phyloP scores from a whole-genome alignment of 1,140 invertebrate genomes.

The Magallana angulata region DNA sequence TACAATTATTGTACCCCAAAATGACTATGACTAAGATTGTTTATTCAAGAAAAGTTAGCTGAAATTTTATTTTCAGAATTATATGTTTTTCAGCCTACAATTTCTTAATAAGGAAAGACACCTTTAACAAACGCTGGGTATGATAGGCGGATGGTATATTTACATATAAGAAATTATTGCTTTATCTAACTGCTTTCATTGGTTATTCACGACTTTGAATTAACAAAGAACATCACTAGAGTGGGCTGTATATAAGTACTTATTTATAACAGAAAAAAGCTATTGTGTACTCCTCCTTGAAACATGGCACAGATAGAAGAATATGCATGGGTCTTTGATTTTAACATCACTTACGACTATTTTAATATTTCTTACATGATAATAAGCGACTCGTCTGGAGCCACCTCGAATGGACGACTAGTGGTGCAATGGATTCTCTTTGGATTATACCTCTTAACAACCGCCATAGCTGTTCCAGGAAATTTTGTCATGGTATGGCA shows the following conservation, averaged over 20 bases:
- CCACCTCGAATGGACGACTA: neutral
- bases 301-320: slow-evolving; percentile 23
- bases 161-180: no score
- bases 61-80: no score
- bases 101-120: no score
- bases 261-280: neutral
- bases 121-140: no score
- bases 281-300: neutral
- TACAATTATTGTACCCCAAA: no score
- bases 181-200: no score
- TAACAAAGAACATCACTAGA: neutral
- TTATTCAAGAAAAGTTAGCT: no score
- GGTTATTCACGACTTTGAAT: no score
- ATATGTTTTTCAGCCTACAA: no score
- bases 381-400: slow-evolving; percentile 7
- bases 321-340: neutral
- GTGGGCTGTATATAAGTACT: slow-evolving; percentile 2
- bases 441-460: neutral
- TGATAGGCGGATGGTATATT: no score
- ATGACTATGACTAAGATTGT: no score
- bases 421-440: slow-evolving; percentile 22
- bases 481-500: neutral
- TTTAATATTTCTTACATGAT: slow-evolving; percentile 6
- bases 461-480: neutral
- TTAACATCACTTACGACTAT: slow-evolving; percentile 4